Evolutionary conservation across 2,888 invertebrate genomes (phyloP), one percentile per base, ranked within the genome.

Genomic region (Tubiluchus corallicola): DNA sequence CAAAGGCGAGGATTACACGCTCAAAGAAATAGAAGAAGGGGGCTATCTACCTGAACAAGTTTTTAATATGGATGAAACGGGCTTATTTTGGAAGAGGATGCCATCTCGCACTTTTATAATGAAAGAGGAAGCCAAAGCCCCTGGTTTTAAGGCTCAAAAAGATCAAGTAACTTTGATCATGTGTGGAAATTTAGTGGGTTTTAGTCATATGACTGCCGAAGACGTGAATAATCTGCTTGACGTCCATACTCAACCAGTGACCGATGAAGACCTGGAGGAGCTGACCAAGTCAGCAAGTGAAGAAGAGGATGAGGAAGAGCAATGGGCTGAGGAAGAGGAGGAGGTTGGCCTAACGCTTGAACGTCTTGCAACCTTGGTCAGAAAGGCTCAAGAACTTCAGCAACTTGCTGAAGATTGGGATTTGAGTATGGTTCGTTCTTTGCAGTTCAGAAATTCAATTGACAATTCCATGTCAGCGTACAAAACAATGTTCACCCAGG

Each of bases 81-180:
- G 47, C 4, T 46, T 52, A 17, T 50, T 47, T 43, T 53, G 45
- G 46, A 53, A 49, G 41, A 50, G 48, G 43, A 45, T 53, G 43
- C 53, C 52, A 15, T 45, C 43, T 16, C 20, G 43, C 20, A 51
- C 51, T n/a, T 48, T 44, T 43, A 49, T 49, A 21, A 38, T 29
- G n/a, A 21, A 21, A 21, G 44, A 48, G 16, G 42, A 46, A 37
- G 48, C 44, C 20, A 37, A 15, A 3, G 44, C 21, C 18, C 38
- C 37, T n/a, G 49, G 46, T 29, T 50, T 47, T 37, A 49, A 50
- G 42, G 46, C 41, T 9, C 18, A 20, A 37, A 48, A 49, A 40
- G 46, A 50, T 21, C 21, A 39, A 3, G 18, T 49, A 18, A 50
- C 49, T 40, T n/a, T 50, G 13, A 3, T 48, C 9, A 29, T 50